Conservation (phyloP, 1,140 invertebrate species). For the Halictus rubicundus region DNA sequence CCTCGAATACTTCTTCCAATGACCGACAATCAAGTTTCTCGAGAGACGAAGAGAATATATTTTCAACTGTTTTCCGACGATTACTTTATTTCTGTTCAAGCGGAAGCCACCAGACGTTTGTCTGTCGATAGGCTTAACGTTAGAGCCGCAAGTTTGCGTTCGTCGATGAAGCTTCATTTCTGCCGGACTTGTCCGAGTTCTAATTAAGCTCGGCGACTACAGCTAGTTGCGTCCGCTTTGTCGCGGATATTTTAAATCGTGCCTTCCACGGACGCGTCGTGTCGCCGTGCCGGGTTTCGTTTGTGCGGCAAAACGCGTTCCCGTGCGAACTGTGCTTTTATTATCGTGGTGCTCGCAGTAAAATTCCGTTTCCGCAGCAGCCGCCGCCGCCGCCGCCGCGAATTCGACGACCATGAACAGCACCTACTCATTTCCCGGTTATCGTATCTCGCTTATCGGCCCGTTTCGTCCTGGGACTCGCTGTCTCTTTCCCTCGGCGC, state of each 20-base stretch:
- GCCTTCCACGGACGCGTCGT: neutral
- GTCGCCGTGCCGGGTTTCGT: neutral
- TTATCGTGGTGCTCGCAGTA: neutral
- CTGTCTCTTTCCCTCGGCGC: neutral
- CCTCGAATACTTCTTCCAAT: too few relatives aligned
- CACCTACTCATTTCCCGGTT: slow-evolving; percentile 3
- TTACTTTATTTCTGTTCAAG: too few relatives aligned
- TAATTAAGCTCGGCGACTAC: neutral
- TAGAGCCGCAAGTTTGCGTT: too few relatives aligned
- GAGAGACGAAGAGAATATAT: too few relatives aligned
- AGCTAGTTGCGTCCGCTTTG: neutral
- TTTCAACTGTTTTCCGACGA: too few relatives aligned
- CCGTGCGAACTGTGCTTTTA: neutral
- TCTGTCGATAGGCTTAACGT: too few relatives aligned
- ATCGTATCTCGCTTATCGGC: slow-evolving; percentile 9
- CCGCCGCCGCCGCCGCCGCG: neutral
- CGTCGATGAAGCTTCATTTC: too few relatives aligned
- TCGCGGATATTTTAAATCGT: slow-evolving; percentile 5
- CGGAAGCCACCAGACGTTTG: too few relatives aligned
- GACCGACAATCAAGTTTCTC: too few relatives aligned
- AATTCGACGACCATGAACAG: neutral
- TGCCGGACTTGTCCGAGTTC: neutral
- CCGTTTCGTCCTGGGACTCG: neutral
- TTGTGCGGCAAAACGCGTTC: neutral
- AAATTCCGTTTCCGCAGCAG: slow-evolving; percentile 10